Percentiles rank a stretch among this genome's conserved stretches.
These are phyloP conservation scores for Hoplostethus mediterraneus DNA, from an alignment of 2,797 vertebrate genomes.

Conservation along the genomic window DNA sequence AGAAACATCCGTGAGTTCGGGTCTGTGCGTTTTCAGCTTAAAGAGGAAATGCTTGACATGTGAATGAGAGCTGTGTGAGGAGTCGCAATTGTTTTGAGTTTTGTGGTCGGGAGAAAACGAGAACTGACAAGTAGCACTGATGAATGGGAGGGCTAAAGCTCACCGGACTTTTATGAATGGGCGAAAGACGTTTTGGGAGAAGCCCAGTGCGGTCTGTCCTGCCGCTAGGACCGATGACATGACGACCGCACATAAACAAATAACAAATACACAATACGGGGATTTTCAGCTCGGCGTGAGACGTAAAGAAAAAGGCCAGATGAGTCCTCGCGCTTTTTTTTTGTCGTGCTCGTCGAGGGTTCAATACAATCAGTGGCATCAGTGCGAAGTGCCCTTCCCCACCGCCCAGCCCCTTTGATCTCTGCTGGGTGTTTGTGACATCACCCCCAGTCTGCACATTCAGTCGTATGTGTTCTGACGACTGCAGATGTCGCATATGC, in stretches of 20 bases:
- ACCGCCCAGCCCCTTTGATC: conserved; percentile 14
- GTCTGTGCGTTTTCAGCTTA: neutral
- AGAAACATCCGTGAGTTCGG: neutral
- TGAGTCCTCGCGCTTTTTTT: neutral
- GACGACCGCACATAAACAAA: conserved; percentile 2
- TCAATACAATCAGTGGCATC: conserved; percentile 24
- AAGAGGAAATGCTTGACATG: conserved; percentile 5
- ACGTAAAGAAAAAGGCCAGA: no score
- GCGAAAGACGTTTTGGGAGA: conserved; percentile 4
- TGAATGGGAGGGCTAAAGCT: neutral
- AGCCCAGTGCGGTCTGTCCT: conserved; percentile 2
- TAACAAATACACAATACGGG: neutral
- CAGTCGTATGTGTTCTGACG: conserved; percentile 28
- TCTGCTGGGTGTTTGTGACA: conserved; percentile 33
- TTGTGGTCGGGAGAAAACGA: conserved; percentile 5
- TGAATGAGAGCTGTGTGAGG: neutral
- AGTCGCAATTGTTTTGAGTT: neutral
- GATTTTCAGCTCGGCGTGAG: no score
- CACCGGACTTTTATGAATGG: neutral
- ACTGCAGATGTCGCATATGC: conserved; percentile 23
- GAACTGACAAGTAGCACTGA: conserved; percentile 2
- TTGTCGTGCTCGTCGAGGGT: conserved; percentile 4
- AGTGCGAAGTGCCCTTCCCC: conserved; percentile 20
- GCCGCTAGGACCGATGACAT: conserved; percentile 6
- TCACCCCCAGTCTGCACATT: conserved; percentile 21